Evolutionary conservation across 1,140 invertebrate species (phyloP), one percentile per base, ranked within the genome.

Genomic region (Sesamia nonagrioides): DNA sequence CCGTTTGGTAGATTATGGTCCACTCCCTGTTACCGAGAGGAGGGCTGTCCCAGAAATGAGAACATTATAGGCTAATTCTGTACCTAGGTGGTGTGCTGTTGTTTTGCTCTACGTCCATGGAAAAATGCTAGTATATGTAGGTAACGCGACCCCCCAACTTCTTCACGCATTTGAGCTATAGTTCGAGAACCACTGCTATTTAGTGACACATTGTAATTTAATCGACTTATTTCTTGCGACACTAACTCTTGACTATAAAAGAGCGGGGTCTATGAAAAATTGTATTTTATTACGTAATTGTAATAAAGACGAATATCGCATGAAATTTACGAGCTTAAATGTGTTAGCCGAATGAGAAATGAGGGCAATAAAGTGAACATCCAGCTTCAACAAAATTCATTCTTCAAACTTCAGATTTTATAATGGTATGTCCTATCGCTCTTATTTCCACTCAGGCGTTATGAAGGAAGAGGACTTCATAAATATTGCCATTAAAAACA

Each of bases 271-370:
- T 68, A 68, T 68, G 63, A 68, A 68, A 68, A 68, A 48, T 68
- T 15, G 40, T 68, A 68, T 68, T 68, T 68, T 68, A 68, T 48
- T 68, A 48, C 4, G 63, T 48, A 68, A 68, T 68, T 45, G 18
- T 21, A 15, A 21, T 48, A 68, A 45, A 68, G 17, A 27, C 17
- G 5, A 17, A 21, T 42, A 18, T 2, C 11, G 17, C 11, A 42
- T 45, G 15, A 68, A 68, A 13, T 45, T 48, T 40, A 63, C 7
- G 18, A 18, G 40, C 11, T 45, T 48, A 15, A 45, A 68, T 48
- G 40, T 45, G 9, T 33, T 8, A 13, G 11, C 6, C 17, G 11
- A 45, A 68, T 42, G 17, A 66, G 5, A n/a, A 15, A 48, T 2
- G 17, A 68, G 42, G 2, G 17, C 7, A 15, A 15, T 68, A 33